Percentiles rank a stretch among this genome's conserved stretches.
These are phyloP conservation scores for Neotoxoptera formosana DNA, from an alignment of 1,140 invertebrate genomes.

Conservation along the genomic window DNA sequence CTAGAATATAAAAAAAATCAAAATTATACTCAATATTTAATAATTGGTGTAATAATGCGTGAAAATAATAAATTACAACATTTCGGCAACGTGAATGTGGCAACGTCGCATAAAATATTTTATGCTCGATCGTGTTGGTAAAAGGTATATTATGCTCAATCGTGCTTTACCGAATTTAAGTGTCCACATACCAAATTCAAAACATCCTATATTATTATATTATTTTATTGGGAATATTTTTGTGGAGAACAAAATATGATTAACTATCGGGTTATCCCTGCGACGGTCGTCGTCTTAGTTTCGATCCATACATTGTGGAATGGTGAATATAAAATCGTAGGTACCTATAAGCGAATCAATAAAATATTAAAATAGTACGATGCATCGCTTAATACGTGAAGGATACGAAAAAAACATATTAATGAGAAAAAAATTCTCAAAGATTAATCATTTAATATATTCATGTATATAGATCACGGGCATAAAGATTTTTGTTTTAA, in stretches of 20 bases:
- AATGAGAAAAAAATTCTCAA: background rate
- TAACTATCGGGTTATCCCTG: constrained; percentile 12
- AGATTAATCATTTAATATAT: accelerated
- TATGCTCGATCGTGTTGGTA: too few relatives aligned
- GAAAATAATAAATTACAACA: too few relatives aligned
- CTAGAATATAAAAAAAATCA: too few relatives aligned
- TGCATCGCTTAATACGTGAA: background rate
- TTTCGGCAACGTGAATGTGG: too few relatives aligned
- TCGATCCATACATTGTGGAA: background rate
- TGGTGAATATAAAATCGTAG: background rate
- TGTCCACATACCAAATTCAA: background rate
- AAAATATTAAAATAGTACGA: background rate
- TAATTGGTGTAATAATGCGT: too few relatives aligned
- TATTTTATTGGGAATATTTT: background rate
- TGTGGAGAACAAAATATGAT: background rate
- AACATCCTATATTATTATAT: background rate
- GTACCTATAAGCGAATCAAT: background rate
- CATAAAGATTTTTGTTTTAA: background rate
- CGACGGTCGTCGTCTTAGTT: background rate
- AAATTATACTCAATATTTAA: too few relatives aligned
- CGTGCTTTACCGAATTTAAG: too few relatives aligned
- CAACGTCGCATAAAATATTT: too few relatives aligned
- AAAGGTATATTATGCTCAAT: too few relatives aligned
- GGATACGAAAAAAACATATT: background rate
- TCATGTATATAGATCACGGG: too few relatives aligned